Evolutionary conservation across 1,140 invertebrate species (phyloP).

Genomic region (Drosophila bipectinata): DNA sequence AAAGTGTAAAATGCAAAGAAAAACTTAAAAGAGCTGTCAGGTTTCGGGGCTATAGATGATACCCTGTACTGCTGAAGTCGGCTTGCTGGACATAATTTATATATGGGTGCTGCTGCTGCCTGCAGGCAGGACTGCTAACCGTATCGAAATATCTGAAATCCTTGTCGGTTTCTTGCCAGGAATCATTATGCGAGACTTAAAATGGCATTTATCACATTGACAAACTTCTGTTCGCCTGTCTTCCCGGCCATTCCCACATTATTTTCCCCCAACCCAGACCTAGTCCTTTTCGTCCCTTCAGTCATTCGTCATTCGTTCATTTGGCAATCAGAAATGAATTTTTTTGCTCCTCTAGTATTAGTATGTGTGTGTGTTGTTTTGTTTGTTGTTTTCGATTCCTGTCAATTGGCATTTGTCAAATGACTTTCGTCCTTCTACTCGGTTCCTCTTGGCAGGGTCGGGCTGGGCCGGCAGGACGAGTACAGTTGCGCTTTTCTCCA

Average conservation of each 20-base stretch:
- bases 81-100: neutral
- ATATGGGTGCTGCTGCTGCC: neutral
- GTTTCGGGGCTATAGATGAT: too few species aligned
- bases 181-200: constrained; percentile 70
- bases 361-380: constrained; percentile 35
- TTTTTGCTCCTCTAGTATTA: constrained; percentile 2
- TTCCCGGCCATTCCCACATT: constrained; percentile 1
- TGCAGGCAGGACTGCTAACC: neutral
- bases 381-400: constrained; percentile 48
- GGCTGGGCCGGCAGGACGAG: constrained; percentile 1
- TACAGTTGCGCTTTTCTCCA: constrained; percentile 36
- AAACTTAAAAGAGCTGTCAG: too few species aligned
- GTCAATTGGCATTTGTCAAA: constrained; percentile 72
- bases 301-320: constrained; percentile 54
- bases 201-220: constrained; percentile 78
- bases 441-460: neutral
- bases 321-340: constrained; percentile 55
- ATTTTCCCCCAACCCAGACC: constrained; percentile 1
- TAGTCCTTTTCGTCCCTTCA: constrained; percentile 6
- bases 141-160: neutral
- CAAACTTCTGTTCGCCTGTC: constrained; percentile 33
- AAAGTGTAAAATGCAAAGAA: neutral
- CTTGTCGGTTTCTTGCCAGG: neutral
- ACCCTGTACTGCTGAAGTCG: too few species aligned
- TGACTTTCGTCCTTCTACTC: constrained; percentile 21